Base-by-base conservation (phyloP, 2,113 vertebrate genomes). In the Martes martes region DNA sequence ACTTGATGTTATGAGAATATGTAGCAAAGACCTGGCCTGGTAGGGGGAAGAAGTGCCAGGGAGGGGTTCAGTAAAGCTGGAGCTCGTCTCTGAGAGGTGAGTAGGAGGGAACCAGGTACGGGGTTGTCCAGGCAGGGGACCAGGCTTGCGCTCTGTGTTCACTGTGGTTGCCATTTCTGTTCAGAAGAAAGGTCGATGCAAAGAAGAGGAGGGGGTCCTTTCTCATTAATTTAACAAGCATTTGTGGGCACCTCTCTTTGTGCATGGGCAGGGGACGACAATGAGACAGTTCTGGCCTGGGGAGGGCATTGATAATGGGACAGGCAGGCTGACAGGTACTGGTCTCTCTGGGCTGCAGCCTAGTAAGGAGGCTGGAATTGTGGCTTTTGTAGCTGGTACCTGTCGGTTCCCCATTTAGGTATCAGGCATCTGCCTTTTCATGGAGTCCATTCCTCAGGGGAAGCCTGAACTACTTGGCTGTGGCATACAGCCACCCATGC, bases 61-160 rank as follows among this genome's bases (percentile, higher is more conserved):
- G 86, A 61, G 86, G 57, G 26, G 15, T 4, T 52, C n/a, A 23
- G 55, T 73, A 18, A 94, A 84, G 78, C 7, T 55, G 24, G 83
- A 82, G 23, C 13, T 8, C 24, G 50, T 47, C 15, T 73, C 21
- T 47, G 47, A 65, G 18, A 61, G 67, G 15, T 33, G 78, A n/a
- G 10, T 6, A 31, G 7, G 71, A 28, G 50, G 67, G 63, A 91
- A 16, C n/a, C 1, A 4, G 26, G 23, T 61, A 15, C 21, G 52
- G 13, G 6, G 10, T 13, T 73, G 33, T 65, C 16, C 19, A 26
- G 86, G 45, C 67, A 42, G 26, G 79, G 87, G 79, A 52, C 57
- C 26, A 73, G 69, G 45, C 57, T 65, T 11, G 15, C 4, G 33
- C 24, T 21, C 1, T 4, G 0, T 2, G 0, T 61, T 57, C 57